Evolutionary conservation across 2,797 vertebrate species (phyloP).

Genomic region (Triplophysa yarkandensis): DNA sequence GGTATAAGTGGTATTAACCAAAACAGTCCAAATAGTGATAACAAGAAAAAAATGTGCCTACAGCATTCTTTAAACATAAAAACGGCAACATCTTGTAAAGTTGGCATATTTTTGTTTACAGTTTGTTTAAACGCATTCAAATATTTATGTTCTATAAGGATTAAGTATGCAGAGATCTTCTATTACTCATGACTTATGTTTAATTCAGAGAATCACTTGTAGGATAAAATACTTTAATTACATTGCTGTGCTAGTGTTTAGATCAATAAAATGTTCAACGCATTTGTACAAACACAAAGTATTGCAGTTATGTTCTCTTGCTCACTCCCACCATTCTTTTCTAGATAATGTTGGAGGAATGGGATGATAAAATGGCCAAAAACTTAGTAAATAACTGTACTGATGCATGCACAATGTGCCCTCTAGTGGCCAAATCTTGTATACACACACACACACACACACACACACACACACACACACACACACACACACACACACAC

Average conservation of each 20-base stretch:
- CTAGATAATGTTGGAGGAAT: not conserved
- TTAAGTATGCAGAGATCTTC: conserved; percentile 22
- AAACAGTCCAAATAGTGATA: not conserved
- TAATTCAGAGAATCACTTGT: conserved; percentile 22
- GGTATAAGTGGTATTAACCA: not conserved
- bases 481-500: too few relatives aligned
- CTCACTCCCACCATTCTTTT: not conserved
- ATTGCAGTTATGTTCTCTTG: not conserved
- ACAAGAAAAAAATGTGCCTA: not conserved
- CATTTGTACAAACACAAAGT: not conserved
- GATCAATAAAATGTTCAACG: conserved; percentile 8
- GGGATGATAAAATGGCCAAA: not conserved
- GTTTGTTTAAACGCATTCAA: conserved; percentile 29
- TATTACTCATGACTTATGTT: conserved; percentile 27
- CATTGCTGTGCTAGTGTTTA: conserved; percentile 1
- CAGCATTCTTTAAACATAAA: not conserved
- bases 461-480: too few relatives aligned
- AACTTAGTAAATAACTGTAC: not conserved
- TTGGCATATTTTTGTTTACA: conserved; percentile 12
- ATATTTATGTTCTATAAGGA: conserved; percentile 33
- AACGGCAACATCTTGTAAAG: not conserved
- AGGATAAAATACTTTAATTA: conserved; percentile 8
- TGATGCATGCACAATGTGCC: not conserved
- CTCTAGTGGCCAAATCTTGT: not conserved
- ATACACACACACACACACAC: not conserved